Evolutionary conservation across 1,140 invertebrate genomes (phyloP).

Genomic region (Tetramorium simillimum): DNA sequence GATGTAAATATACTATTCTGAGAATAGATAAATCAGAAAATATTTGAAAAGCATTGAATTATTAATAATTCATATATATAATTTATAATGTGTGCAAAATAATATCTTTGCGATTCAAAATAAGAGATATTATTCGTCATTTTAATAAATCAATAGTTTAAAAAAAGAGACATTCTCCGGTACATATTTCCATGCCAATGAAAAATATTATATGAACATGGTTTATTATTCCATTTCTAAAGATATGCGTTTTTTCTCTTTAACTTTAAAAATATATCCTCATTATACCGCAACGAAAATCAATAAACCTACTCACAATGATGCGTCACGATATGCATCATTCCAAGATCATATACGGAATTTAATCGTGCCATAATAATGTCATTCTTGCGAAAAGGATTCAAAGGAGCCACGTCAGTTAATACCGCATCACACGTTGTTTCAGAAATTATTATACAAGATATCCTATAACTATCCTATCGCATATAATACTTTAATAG

Average conservation of each 20-base stretch:
- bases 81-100: no score
- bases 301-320: conserved; percentile 3
- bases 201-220: conserved; percentile 26
- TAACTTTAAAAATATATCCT: conserved; percentile 16
- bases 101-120: background rate
- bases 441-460: conserved; percentile 36
- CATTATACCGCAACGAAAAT: conserved; percentile 39
- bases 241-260: background rate
- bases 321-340: background rate
- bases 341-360: conserved; percentile 40
- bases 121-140: background rate
- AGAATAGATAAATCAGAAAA: background rate
- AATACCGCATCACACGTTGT: conserved; percentile 19
- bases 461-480: background rate
- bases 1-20: background rate
- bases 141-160: background rate
- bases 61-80: background rate
- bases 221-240: background rate
- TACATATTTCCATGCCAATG: background rate
- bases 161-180: background rate
- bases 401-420: conserved; percentile 13
- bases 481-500: background rate
- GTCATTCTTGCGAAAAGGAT: conserved; percentile 31
- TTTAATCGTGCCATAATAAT: conserved; percentile 48
- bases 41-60: background rate